phyloP scores from a whole-genome alignment of 2,113 vertebrate genomes.

The Plectropomus leopardus region DNA sequence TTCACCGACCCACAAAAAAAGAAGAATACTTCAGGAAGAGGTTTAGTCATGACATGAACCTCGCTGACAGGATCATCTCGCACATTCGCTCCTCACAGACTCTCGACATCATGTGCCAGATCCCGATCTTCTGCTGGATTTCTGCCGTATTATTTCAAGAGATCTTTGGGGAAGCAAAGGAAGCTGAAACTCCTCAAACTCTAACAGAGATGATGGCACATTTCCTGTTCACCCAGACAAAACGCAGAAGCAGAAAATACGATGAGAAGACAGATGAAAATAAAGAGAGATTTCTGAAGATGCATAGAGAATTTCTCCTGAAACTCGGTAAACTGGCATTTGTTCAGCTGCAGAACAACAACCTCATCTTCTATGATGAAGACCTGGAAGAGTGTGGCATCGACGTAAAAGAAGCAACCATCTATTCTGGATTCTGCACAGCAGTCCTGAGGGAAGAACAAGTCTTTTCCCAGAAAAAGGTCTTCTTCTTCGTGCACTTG shows the following conservation, averaged over 20 bases:
- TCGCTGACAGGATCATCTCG: constrained; percentile 34
- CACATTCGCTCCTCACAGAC: constrained; percentile 56
- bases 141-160: constrained; percentile 61
- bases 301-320: constrained; percentile 49
- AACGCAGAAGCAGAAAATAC: constrained; percentile 50
- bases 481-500: constrained; percentile 71
- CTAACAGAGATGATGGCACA: constrained; percentile 73
- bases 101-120: constrained; percentile 72
- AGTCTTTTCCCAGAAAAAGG: constrained; percentile 37
- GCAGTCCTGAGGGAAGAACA: constrained; percentile 31
- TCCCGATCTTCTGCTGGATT: constrained; percentile 77
- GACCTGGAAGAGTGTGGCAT: constrained; percentile 57
- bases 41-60: rapidly evolving
- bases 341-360: constrained; percentile 56
- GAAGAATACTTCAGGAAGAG: constrained; percentile 64
- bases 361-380: constrained; percentile 68
- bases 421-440: constrained; percentile 53
- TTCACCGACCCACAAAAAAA: constrained; percentile 70
- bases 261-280: not conserved
- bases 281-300: not conserved
- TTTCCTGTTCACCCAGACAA: constrained; percentile 58
- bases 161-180: not conserved
- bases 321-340: constrained; percentile 76
- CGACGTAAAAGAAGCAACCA: constrained; percentile 13
- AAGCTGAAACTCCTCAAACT: constrained; percentile 53